Percentiles rank a stretch among this genome's conserved stretches.
Evolutionary conservation across 2,888 invertebrate species (phyloP).

Genomic region (Lissocephala sabroskyi): DNA sequence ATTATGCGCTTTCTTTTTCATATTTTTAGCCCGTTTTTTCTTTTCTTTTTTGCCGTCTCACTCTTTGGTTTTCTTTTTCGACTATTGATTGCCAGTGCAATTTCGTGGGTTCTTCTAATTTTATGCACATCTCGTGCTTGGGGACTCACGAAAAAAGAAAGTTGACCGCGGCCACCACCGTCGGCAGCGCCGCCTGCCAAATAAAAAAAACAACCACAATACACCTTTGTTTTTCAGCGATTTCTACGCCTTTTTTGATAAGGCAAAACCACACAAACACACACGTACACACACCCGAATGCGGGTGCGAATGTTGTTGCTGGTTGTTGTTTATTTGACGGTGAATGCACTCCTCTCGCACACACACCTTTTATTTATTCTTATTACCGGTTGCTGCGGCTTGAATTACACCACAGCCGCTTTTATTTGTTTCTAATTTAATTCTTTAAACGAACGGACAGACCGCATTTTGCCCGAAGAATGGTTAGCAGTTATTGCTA

Average conservation of each 20-base stretch:
- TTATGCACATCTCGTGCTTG: constrained; percentile 22
- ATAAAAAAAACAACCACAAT: constrained; percentile 27
- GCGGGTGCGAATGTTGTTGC: background rate
- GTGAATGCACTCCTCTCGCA: no score
- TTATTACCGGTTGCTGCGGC: no score
- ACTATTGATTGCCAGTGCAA: constrained; percentile 40
- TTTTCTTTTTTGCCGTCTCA: background rate
- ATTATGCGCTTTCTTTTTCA: constrained; percentile 59
- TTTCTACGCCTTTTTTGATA: constrained; percentile 51
- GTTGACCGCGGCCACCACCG: no score
- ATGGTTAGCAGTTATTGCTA: no score
- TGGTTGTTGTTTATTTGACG: no score
- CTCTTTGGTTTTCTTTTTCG: constrained; percentile 51
- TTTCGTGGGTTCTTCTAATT: constrained; percentile 9
- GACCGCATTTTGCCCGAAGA: no score
- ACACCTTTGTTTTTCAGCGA: constrained; percentile 54
- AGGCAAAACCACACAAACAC: constrained; percentile 19
- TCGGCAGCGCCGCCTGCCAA: constrained; percentile 29
- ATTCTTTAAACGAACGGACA: no score
- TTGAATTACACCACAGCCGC: no score
- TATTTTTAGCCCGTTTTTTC: constrained; percentile 26
- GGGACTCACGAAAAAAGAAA: constrained; percentile 39
- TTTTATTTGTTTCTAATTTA: no score
- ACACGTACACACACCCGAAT: background rate
- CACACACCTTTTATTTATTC: no score